These are phyloP conservation scores for Lacanobia oleracea DNA, from an alignment of 2,888 invertebrate genomes.

Conservation along the genomic window DNA sequence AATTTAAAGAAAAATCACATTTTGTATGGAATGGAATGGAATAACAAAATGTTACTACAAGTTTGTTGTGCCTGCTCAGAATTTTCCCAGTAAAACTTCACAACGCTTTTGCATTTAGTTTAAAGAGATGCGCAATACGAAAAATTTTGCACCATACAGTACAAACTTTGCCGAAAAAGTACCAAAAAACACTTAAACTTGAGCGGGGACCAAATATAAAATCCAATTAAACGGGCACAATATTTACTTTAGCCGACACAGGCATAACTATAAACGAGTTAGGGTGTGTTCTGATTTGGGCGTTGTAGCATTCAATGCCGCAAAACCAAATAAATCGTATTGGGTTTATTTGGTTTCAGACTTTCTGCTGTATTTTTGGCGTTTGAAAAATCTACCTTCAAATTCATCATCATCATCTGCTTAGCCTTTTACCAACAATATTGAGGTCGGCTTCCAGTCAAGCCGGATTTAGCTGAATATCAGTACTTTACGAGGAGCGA, in stretches of 20 bases:
- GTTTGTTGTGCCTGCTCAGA: not conserved
- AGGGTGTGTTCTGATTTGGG: slow-evolving; percentile 43
- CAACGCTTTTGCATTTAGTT: slow-evolving; percentile 15
- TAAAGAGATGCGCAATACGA: not conserved
- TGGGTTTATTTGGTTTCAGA: not conserved
- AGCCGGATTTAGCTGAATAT: too few species aligned
- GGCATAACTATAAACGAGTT: slow-evolving; percentile 59
- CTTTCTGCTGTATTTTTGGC: not conserved
- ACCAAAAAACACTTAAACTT: slow-evolving; percentile 63
- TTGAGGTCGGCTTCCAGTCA: too few species aligned
- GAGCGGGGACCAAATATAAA: slow-evolving; percentile 68
- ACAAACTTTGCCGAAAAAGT: slow-evolving; percentile 47
- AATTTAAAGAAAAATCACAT: too few species aligned
- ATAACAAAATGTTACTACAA: not conserved
- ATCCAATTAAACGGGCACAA: slow-evolving; percentile 76
- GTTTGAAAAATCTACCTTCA: too few species aligned
- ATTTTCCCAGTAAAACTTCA: not conserved
- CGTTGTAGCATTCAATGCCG: not conserved
- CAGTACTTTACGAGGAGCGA: too few species aligned
- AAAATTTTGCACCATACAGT: slow-evolving; percentile 6
- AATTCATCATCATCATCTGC: too few species aligned
- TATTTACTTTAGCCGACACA: slow-evolving; percentile 71
- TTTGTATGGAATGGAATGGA: too few species aligned
- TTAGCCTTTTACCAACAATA: too few species aligned
- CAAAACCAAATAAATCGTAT: too few species aligned